Evolutionary conservation across 2,113 vertebrate genomes (phyloP).

Genomic region (Aptenodytes forsteri): DNA sequence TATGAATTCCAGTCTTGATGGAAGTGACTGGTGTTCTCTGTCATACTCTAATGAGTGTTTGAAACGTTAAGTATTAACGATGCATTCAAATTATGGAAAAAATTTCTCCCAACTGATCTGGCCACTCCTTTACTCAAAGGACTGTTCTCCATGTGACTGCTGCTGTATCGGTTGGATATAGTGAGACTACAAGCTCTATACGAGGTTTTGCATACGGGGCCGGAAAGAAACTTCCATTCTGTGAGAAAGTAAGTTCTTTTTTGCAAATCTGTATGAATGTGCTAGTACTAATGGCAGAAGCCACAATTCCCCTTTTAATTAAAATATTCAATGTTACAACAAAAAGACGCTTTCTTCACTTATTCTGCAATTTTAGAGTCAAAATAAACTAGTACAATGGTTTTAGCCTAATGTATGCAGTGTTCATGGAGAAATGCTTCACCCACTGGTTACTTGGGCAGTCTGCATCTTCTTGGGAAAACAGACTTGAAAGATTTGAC

Average conservation of each 20-base stretch:
- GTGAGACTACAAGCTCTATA: fast-evolving
- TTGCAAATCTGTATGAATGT: neutral
- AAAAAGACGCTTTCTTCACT: neutral
- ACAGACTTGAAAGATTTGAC: neutral
- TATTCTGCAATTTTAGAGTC: neutral
- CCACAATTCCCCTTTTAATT: neutral
- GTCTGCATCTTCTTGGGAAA: neutral
- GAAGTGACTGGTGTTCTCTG: neutral
- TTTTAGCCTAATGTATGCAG: neutral
- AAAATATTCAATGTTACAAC: neutral
- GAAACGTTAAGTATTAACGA: neutral
- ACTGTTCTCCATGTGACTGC: neutral
- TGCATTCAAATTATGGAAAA: neutral
- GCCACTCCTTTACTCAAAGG: neutral
- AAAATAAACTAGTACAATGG: neutral
- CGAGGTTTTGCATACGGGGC: neutral
- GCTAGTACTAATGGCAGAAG: neutral
- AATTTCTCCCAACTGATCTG: neutral
- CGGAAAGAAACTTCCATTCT: neutral
- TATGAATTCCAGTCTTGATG: neutral
- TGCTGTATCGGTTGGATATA: neutral
- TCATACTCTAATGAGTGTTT: neutral
- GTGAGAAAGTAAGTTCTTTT: neutral
- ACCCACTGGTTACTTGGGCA: neutral
- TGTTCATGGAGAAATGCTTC: neutral